These are phyloP conservation scores for Drosophila leonis DNA, from an alignment of 2,888 invertebrate genomes.

Conservation along the genomic window DNA sequence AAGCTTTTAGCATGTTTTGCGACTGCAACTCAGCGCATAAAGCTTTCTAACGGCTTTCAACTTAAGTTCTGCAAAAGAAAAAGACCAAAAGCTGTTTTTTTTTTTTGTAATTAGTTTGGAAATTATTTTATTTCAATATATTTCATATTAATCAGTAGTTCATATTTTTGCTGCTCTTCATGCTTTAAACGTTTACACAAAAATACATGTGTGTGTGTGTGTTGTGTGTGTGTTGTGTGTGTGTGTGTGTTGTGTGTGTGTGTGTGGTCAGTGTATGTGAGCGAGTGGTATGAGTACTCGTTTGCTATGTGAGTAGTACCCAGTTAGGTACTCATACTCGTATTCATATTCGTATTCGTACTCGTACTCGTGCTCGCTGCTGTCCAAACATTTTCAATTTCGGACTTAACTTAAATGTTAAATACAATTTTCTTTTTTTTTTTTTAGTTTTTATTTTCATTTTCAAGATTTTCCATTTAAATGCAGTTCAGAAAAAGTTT, in stretches of 20 bases:
- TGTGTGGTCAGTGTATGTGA: slow-evolving; percentile 12
- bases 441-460: slow-evolving; percentile 37
- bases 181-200: slow-evolving; percentile 72
- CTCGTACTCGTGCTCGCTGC: slow-evolving; percentile 21
- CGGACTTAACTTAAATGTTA: slow-evolving; percentile 69
- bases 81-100: background rate
- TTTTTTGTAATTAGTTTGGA: slow-evolving; percentile 63
- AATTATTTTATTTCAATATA: slow-evolving; percentile 79
- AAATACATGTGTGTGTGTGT: slow-evolving; percentile 56
- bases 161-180: slow-evolving; percentile 64
- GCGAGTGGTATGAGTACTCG: slow-evolving; percentile 35
- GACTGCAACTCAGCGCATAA: background rate
- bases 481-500: slow-evolving; percentile 77
- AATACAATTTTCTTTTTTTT: slow-evolving; percentile 65
- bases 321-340: slow-evolving; percentile 7
- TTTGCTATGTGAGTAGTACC: slow-evolving; percentile 15
- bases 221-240: slow-evolving; percentile 23
- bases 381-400: slow-evolving; percentile 37
- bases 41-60: background rate
- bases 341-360: slow-evolving; percentile 14
- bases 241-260: slow-evolving; percentile 11
- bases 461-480: slow-evolving; percentile 73
- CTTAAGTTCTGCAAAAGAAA: background rate
- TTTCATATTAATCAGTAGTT: slow-evolving; percentile 78
- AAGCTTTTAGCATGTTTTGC: background rate